Evolutionary conservation across 2,888 invertebrate species (phyloP), one percentile per base, ranked within the genome.

Genomic region (Tortricodes alternella): DNA sequence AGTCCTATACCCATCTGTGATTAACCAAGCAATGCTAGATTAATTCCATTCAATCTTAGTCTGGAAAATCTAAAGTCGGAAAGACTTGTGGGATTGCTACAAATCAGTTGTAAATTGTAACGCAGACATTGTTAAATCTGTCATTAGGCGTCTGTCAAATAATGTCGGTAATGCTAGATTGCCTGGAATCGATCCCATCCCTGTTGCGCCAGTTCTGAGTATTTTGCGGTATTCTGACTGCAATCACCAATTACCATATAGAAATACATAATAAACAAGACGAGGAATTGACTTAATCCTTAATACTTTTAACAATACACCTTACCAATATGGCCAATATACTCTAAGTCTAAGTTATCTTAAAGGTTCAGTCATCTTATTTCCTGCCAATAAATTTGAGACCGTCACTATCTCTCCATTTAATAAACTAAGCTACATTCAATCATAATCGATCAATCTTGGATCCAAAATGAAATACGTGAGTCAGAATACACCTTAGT

Each of bases 201-300:
- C 18, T 15, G 34, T 18, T 21, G 44, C 16, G 8, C 37, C 8
- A 29, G 18, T 23, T 35, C 55, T 19, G 19, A 48, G 35, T 41
- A 49, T 41, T 41, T 29, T 35, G 53, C 11, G 23, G 35, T 48
- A 34, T 49, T 48, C 35, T n/a, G n/a, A n/a, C n/a, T 29, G 49
- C 50, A 56, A 43, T 32, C 23, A 15, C 16, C 49, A 48, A 49
- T 49, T 49, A 29, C 41, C 43, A 34, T 34, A 41, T 49, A 39
- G 7, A 39, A 24, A 15, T 41, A 21, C 24, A 51, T 23, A n/a
- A 29, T 2, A n/a, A 29, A n/a, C 29, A 5, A 11, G 29, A 29
- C 29, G 27, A n/a, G n/a, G 27, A 27, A n/a, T 27, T 29, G 29
- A 4, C n/a, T 29, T 1, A 9, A 3, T 9, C 1, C 27, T n/a